Percentiles rank a stretch among this genome's conserved stretches.
Evolutionary conservation across 2,113 vertebrate species (phyloP).

Genomic region (Anoura caudifer): DNA sequence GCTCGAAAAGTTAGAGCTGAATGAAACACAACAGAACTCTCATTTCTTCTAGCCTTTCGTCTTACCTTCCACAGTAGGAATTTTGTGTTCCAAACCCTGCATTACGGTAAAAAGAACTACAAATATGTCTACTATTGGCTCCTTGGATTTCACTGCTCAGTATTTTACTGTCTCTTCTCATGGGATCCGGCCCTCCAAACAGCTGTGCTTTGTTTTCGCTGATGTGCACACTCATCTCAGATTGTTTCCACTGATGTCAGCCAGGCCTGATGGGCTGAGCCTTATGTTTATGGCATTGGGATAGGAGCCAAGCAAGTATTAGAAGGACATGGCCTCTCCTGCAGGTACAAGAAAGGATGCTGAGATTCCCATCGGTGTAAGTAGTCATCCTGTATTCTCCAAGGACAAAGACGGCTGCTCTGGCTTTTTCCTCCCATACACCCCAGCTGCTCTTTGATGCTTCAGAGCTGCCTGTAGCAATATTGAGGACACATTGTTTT

Average conservation of each 20-base stretch:
- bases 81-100: background rate
- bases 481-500: background rate
- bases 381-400: background rate
- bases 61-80: background rate
- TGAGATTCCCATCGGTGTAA: background rate
- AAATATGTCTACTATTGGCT: background rate
- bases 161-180: background rate
- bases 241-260: background rate
- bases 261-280: background rate
- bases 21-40: background rate
- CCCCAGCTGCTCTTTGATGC: background rate
- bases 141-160: background rate
- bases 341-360: background rate
- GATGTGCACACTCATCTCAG: background rate
- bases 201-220: background rate
- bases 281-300: background rate
- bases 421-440: background rate
- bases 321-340: background rate
- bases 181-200: background rate
- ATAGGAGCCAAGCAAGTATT: background rate
- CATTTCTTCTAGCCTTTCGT: background rate
- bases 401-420: background rate
- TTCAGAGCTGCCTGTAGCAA: background rate
- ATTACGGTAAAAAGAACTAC: background rate
- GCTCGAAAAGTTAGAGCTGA: background rate